These are phyloP conservation scores for Brachystomella parvula DNA, from an alignment of 1,140 invertebrate genomes.

Conservation along the genomic window DNA sequence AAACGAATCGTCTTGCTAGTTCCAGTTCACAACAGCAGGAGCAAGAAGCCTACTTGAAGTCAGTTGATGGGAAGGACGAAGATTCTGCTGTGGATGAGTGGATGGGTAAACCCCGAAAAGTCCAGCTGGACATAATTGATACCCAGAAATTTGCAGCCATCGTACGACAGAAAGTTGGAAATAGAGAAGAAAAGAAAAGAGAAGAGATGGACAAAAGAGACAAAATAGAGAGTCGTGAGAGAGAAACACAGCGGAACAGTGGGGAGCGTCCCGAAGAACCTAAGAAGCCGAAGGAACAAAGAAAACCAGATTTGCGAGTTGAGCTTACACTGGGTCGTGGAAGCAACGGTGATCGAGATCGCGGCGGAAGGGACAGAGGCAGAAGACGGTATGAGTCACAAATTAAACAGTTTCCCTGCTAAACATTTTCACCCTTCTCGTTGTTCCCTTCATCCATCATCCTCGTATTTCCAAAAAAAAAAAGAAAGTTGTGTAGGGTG, in stretches of 20 bases:
- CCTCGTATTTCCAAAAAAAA: not conserved
- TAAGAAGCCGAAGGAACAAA: not conserved
- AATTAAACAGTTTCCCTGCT: no score
- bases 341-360: conserved; percentile 21
- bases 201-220: conserved; percentile 4
- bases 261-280: not conserved
- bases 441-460: not conserved
- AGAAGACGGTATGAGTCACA: conserved; percentile 19
- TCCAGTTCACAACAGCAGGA: not conserved
- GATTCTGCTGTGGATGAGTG: conserved; percentile 34
- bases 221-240: conserved; percentile 10
- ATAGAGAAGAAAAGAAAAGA: conserved; percentile 18
- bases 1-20: not conserved
- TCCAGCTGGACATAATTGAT: conserved; percentile 32
- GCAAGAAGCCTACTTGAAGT: conserved; percentile 42
- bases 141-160: conserved; percentile 39
- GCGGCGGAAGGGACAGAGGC: conserved; percentile 13
- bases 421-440: not conserved
- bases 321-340: conserved; percentile 28
- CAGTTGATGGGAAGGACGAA: conserved; percentile 18
- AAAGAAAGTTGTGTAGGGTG: not conserved
- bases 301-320: conserved; percentile 19
- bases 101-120: conserved; percentile 37
- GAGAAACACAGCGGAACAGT: not conserved
- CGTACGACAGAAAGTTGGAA: conserved; percentile 32